A percentile compares a stretch with the other conserved stretches of the same genome.
phyloP scores from a whole-genome alignment of 2,888 invertebrate species.

The Parelbella ahira region DNA sequence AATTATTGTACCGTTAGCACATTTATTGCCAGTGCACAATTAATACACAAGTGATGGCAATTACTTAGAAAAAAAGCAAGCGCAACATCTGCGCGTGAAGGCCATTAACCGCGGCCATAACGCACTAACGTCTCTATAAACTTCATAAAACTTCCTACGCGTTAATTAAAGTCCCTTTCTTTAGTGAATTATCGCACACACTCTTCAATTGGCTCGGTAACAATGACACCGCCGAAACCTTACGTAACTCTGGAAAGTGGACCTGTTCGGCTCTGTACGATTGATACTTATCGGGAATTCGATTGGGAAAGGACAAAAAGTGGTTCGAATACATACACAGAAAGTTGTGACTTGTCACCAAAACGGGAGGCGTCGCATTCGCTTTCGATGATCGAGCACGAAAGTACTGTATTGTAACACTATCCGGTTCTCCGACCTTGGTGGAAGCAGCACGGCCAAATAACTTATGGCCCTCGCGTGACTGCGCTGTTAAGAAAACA shows the following conservation, averaged over 20 bases:
- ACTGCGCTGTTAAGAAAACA: constrained; percentile 55
- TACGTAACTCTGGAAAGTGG: constrained; percentile 70
- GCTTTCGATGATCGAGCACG: constrained; percentile 69
- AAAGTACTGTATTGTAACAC: constrained; percentile 62
- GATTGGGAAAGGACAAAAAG: constrained; percentile 74
- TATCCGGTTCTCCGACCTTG: constrained; percentile 69
- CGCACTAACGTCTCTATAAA: constrained; percentile 27
- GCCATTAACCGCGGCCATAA: constrained; percentile 14
- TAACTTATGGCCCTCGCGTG: constrained; percentile 49
- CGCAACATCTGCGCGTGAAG: constrained; percentile 8
- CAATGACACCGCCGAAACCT: constrained; percentile 50
- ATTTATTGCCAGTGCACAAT: constrained; percentile 1
- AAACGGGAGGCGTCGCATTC: constrained; percentile 63
- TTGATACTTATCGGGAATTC: constrained; percentile 66
- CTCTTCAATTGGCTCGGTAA: constrained; percentile 41
- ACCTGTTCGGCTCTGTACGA: constrained; percentile 60
- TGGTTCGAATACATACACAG: constrained; percentile 59
- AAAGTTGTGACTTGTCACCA: constrained; percentile 72
- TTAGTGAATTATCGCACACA: constrained; percentile 41
- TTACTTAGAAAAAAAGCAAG: constrained; percentile 10
- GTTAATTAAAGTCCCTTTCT: constrained; percentile 61
- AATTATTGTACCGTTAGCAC: constrained; percentile 1
- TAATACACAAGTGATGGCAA: constrained; percentile 1
- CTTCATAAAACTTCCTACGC: constrained; percentile 42
- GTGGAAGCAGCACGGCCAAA: constrained; percentile 49